A percentile compares a stretch with the other conserved stretches of the same genome.
phyloP scores from a whole-genome alignment of 92 coral and sea anemone genomes.

The Parazoanthus darwini region DNA sequence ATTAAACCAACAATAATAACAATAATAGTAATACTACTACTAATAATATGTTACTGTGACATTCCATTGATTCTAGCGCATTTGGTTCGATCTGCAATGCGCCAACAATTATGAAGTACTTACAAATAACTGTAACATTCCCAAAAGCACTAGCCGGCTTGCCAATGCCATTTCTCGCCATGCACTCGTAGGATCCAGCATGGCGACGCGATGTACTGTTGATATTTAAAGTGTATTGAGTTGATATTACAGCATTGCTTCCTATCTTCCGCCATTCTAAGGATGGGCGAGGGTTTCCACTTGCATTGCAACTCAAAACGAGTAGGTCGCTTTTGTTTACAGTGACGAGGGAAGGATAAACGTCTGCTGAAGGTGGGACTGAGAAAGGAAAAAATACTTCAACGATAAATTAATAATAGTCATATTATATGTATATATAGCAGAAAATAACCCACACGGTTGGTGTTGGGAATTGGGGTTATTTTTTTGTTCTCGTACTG shows the following conservation, averaged over 20 bases:
- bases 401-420: too few species aligned
- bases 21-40: background rate
- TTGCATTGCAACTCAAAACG: constrained; percentile 34
- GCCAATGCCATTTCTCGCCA: constrained; percentile 30
- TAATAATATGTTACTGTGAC: too few species aligned
- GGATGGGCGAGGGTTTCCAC: constrained; percentile 40
- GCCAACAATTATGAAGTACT: background rate
- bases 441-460: too few species aligned
- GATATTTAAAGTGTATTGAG: background rate
- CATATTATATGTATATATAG: too few species aligned
- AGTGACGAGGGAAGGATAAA: background rate
- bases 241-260: background rate
- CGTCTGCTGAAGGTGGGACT: constrained; percentile 5
- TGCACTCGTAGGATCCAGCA: constrained; percentile 28
- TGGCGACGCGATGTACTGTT: background rate
- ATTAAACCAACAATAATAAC: too few species aligned
- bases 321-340: constrained; percentile 1
- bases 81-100: too few species aligned
- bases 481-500: too few species aligned
- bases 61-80: too few species aligned
- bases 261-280: constrained; percentile 33
- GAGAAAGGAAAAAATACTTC: background rate
- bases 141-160: constrained; percentile 20
- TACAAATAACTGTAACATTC: constrained; percentile 35
- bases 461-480: too few species aligned